These are phyloP conservation scores for Sebastes cheni DNA, from an alignment of 2,797 vertebrate species.

Conservation along the genomic window DNA sequence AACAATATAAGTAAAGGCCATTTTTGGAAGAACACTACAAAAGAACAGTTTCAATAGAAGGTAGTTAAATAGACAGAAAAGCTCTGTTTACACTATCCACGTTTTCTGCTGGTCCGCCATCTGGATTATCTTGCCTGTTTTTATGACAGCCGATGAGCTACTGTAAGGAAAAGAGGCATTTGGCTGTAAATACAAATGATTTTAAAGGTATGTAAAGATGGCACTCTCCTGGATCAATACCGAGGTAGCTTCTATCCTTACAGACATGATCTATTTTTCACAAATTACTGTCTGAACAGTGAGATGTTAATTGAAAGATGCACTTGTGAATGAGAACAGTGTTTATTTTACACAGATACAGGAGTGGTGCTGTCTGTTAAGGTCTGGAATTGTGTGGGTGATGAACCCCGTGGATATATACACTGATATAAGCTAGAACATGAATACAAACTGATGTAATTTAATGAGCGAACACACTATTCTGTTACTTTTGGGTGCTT, in stretches of 20 bases:
- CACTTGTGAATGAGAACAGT: conserved; percentile 23
- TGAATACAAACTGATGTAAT: conserved; percentile 51
- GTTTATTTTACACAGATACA: conserved; percentile 39
- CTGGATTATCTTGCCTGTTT: conserved; percentile 24
- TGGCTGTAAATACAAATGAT: background rate
- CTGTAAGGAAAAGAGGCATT: conserved; percentile 17
- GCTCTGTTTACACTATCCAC: background rate
- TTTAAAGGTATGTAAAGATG: background rate
- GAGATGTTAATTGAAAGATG: conserved; percentile 16
- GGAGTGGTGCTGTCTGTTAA: conserved; percentile 51
- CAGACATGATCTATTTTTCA: conserved; percentile 11
- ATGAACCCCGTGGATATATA: conserved; percentile 48
- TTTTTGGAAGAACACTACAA: conserved; percentile 10
- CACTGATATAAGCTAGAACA: conserved; percentile 79
- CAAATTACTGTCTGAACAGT: conserved; percentile 6
- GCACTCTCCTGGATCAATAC: background rate
- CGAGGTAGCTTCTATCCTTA: background rate
- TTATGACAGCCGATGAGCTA: conserved; percentile 38
- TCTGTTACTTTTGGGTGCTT: conserved; percentile 43
- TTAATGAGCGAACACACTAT: conserved; percentile 36
- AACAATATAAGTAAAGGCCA: background rate
- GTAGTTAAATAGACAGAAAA: background rate
- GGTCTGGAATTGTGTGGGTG: conserved; percentile 49
- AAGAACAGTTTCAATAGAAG: background rate
- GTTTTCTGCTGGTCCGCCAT: conserved; percentile 9